Evolutionary conservation across 2,797 vertebrate species (phyloP).

Genomic region (Potorous gilbertii): DNA sequence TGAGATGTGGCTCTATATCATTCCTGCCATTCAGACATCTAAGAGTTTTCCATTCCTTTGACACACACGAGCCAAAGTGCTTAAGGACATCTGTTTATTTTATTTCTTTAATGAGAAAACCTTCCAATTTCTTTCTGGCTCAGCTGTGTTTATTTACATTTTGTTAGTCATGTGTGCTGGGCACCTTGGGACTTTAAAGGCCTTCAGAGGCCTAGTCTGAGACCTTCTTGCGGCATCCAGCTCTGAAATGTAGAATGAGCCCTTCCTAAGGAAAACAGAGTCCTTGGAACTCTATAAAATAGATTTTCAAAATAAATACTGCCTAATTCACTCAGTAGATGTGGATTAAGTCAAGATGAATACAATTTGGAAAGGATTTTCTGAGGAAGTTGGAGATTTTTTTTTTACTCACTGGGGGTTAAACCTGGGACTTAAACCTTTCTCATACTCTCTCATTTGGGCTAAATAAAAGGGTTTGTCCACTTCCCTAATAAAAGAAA

Average conservation of each 20-base stretch:
- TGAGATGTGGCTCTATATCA: slow-evolving; percentile 82
- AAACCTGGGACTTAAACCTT: slow-evolving; percentile 81
- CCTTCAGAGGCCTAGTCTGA: slow-evolving; percentile 77
- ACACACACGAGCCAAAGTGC: slow-evolving; percentile 89
- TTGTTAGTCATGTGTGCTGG: slow-evolving; percentile 84
- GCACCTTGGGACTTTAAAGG: slow-evolving; percentile 82
- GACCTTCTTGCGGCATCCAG: slow-evolving; percentile 76
- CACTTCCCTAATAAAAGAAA: slow-evolving; percentile 80
- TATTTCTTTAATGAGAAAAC: slow-evolving; percentile 91
- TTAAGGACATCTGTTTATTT: slow-evolving; percentile 91
- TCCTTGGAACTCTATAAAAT: slow-evolving; percentile 87
- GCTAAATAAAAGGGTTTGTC: slow-evolving; percentile 82
- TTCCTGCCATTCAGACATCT: slow-evolving; percentile 82
- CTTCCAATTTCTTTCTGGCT: slow-evolving; percentile 85
- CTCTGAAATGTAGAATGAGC: slow-evolving; percentile 78
- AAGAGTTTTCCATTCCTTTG: slow-evolving; percentile 85
- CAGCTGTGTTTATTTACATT: slow-evolving; percentile 91
- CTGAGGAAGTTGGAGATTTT: slow-evolving; percentile 87
- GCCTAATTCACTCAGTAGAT: slow-evolving; percentile 87
- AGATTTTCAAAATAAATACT: slow-evolving; percentile 89
- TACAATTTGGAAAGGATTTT: slow-evolving; percentile 90
- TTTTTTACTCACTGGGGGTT: slow-evolving; percentile 84
- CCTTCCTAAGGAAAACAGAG: slow-evolving; percentile 86
- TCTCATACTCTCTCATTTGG: slow-evolving; percentile 59
- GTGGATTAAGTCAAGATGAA: slow-evolving; percentile 90